Evolutionary conservation across 1,140 invertebrate species (phyloP).

Genomic region (Leptinotarsa lineolata): DNA sequence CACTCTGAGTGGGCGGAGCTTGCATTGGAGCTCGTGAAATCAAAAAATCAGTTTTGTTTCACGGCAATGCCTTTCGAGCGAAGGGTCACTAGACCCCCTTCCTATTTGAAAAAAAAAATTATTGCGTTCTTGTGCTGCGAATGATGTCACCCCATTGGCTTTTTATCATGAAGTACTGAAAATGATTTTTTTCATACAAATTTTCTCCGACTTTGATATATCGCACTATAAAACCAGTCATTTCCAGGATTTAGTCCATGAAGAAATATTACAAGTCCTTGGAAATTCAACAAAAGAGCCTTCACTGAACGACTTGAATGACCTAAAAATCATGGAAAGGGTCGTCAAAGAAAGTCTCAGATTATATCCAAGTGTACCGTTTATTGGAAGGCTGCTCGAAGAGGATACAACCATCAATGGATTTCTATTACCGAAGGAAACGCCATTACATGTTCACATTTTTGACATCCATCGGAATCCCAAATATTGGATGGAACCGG

Average conservation of each 20-base stretch:
- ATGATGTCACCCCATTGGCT: not conserved
- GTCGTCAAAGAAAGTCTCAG: constrained; percentile 67
- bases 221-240: not conserved
- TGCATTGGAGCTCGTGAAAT: too few species aligned
- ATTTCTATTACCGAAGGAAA: constrained; percentile 33
- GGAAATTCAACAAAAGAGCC: not conserved
- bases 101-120: too few species aligned
- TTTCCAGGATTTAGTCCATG: not conserved
- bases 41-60: too few species aligned
- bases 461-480: constrained; percentile 40
- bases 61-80: too few species aligned
- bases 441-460: constrained; percentile 26
- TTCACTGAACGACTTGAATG: not conserved
- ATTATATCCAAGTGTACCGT: constrained; percentile 70
- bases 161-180: not conserved
- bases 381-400: constrained; percentile 62
- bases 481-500: constrained; percentile 65
- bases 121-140: too few species aligned
- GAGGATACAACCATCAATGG: constrained; percentile 58
- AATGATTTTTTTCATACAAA: not conserved
- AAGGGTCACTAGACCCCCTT: too few species aligned
- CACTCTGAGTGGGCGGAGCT: too few species aligned
- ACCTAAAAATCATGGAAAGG: constrained; percentile 16
- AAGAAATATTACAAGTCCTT: not conserved
- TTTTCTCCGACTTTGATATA: not conserved